Evolutionary conservation across 2,888 invertebrate genomes (phyloP).

Genomic region (Norana najaformis): DNA sequence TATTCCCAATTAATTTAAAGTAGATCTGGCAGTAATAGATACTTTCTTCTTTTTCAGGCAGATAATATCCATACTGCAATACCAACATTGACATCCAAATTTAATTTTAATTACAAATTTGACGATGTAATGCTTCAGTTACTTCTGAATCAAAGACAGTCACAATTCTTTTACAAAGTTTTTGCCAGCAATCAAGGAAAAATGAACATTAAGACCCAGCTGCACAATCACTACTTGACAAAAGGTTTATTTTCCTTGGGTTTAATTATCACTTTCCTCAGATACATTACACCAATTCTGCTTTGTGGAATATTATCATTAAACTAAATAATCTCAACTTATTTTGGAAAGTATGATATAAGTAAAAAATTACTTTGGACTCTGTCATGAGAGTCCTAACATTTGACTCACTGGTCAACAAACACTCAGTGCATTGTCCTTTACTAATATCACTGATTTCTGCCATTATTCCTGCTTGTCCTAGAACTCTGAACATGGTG

Average conservation of each 20-base stretch:
- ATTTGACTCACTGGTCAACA: background rate
- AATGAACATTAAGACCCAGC: background rate
- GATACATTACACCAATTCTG: background rate
- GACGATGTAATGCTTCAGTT: conserved; percentile 1
- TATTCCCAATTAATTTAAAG: background rate
- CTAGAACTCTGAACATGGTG: too few species aligned
- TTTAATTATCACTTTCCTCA: background rate
- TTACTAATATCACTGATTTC: background rate
- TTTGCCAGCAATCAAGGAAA: background rate
- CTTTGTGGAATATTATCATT: background rate
- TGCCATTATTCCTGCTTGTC: background rate
- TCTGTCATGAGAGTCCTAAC: background rate
- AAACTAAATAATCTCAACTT: background rate
- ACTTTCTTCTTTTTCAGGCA: background rate
- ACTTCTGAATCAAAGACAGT: background rate
- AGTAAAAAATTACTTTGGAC: background rate
- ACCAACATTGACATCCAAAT: background rate
- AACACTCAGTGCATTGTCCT: background rate
- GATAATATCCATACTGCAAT: conserved; percentile 17
- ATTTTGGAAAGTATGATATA: background rate
- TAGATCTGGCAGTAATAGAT: conserved; percentile 21
- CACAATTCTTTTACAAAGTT: background rate
- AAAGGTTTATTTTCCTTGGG: background rate
- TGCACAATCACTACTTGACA: background rate
- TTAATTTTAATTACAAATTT: conserved; percentile 31